Evolutionary conservation across 2,888 invertebrate genomes (phyloP).

Genomic region (Hybos culiciformis): DNA sequence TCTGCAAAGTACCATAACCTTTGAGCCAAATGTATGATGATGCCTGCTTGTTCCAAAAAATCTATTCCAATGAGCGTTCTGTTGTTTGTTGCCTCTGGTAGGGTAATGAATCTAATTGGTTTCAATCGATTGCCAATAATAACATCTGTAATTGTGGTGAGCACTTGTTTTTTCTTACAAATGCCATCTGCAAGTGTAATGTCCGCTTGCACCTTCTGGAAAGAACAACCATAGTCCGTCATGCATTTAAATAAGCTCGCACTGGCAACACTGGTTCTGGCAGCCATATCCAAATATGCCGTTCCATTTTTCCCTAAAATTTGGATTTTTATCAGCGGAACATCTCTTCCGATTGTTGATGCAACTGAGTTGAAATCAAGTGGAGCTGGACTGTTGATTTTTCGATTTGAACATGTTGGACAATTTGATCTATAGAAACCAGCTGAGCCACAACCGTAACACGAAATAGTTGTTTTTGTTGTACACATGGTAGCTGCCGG

Average conservation of each 20-base stretch:
- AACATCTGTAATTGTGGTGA: slow-evolving; percentile 1
- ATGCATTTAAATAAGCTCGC: slow-evolving; percentile 1
- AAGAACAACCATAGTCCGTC: background rate
- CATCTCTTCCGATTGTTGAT: background rate
- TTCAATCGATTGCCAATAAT: slow-evolving; percentile 8
- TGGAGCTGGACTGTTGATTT: background rate
- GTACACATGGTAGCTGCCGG: background rate
- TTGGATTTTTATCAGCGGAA: slow-evolving; percentile 5
- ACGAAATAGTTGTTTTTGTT: background rate
- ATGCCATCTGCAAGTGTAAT: slow-evolving; percentile 4
- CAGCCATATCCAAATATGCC: slow-evolving; percentile 9
- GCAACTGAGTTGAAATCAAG: background rate
- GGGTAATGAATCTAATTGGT: slow-evolving; percentile 2
- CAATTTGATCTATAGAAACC: slow-evolving; percentile 3
- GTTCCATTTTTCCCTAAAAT: slow-evolving; percentile 4
- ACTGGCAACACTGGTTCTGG: slow-evolving; percentile 7
- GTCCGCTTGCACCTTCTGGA: background rate
- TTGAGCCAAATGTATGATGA: background rate
- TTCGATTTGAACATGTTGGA: slow-evolving; percentile 2
- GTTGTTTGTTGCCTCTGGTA: slow-evolving; percentile 5
- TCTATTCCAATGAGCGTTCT: slow-evolving; percentile 9
- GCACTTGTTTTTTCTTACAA: background rate
- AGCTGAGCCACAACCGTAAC: slow-evolving; percentile 4
- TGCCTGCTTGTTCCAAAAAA: slow-evolving; percentile 3
- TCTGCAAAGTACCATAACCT: background rate